phyloP scores from a whole-genome alignment of 2,888 invertebrate species.

The Papilio demoleus region DNA sequence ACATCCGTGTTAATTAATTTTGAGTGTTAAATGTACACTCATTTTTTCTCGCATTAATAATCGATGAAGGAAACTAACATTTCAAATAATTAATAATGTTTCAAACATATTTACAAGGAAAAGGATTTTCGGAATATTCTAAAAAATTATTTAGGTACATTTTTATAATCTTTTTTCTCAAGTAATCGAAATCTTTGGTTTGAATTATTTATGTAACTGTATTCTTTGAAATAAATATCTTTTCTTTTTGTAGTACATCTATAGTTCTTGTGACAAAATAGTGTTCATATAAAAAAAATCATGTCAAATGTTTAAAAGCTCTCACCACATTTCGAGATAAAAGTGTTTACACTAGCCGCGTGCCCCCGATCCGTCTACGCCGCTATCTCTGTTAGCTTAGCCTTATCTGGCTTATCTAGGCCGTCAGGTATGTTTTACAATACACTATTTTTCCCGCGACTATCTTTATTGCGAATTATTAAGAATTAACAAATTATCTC shows the following conservation, averaged over 20 bases:
- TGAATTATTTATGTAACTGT: no score
- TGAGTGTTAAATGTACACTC: not conserved
- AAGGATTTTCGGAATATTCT: no score
- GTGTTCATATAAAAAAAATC: not conserved
- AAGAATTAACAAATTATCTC: conserved; percentile 31
- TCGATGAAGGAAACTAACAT: no score
- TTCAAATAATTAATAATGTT: no score
- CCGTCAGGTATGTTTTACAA: conserved; percentile 53
- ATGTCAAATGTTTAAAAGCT: conserved; percentile 30
- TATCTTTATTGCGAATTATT: conserved; percentile 7
- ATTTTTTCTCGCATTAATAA: no score
- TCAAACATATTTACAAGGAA: no score
- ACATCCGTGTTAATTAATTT: not conserved
- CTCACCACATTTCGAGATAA: conserved; percentile 22
- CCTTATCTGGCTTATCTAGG: conserved; percentile 64
- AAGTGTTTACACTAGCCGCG: conserved; percentile 36
- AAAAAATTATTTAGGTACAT: no score
- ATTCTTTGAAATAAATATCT: no score
- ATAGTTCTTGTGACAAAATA: not conserved
- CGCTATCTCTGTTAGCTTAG: conserved; percentile 55
- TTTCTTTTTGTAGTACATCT: no score
- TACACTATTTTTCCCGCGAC: conserved; percentile 43
- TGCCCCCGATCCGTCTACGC: conserved; percentile 52
- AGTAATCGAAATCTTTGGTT: no score
- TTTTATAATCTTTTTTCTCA: no score